Evolutionary conservation across 2,888 invertebrate genomes (phyloP), one percentile per base, ranked within the genome.

Genomic region (Apocheima hispidaria): DNA sequence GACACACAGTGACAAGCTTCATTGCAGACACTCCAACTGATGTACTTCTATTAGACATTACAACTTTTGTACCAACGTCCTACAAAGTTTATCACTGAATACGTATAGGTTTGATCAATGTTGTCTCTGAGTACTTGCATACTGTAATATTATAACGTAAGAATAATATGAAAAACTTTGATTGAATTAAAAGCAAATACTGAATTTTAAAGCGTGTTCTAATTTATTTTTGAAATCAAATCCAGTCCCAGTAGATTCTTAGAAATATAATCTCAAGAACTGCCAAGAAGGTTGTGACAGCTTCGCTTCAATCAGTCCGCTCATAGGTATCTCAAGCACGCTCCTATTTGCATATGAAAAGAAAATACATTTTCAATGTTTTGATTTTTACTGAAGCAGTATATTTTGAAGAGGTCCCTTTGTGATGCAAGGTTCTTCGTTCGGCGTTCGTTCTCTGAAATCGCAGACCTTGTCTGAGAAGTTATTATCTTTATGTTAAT

Each of bases 331-430:
- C 61, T 56, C 75, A 67, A 65, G 63, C 74, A 78, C 79, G 82
- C 79, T 80, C 72, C 63, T 70, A 88, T 91, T 90, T 87, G 81
- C 88, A 89, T 90, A 84, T 84, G 87, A 88, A 88, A 84, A 81
- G 81, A 81, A 76, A 66, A 83, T 77, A 83, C 70, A 70, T 78
- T 82, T 82, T 76, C 82, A 83, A 83, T 85, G 83, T 84, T 86
- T 87, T 83, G 81, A 86, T 89, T 86, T 84, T 88, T 82, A 79
- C 77, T 79, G 70, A 73, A 78, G 78, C 79, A 73, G 71, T 77
- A 72, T 33, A 62, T 76, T 70, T 74, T 72, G 73, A 73, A 66
- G 70, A 70, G 71, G 72, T 75, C 74, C 73, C 79, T 78, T 82
- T 83, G 81, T 79, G 67, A 73, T 76, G 71, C 77, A 77, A 82